phyloP scores from a whole-genome alignment of 1,140 invertebrate species.

The Rhizoglyphus robini region DNA sequence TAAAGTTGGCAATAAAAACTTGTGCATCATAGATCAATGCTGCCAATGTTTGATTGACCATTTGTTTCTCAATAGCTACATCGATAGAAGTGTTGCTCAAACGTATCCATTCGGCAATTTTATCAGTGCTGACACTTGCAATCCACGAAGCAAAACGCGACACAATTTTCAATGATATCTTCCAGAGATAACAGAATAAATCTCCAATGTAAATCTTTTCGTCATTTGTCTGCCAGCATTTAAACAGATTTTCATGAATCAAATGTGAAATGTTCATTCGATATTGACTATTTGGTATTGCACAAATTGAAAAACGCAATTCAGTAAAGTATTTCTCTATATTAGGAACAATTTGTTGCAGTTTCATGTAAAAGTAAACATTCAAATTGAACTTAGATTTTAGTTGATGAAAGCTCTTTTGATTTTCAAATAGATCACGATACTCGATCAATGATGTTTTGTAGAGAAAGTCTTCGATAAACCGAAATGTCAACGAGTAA shows the following conservation, averaged over 20 bases:
- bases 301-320: slow-evolving; percentile 10
- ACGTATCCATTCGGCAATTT: neutral
- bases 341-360: slow-evolving; percentile 69
- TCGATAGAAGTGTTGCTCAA: neutral
- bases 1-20: neutral
- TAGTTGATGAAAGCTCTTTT: slow-evolving; percentile 41
- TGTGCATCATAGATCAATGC: neutral
- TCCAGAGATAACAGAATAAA: slow-evolving; percentile 66
- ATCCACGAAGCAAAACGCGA: slow-evolving; percentile 60
- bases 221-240: slow-evolving; percentile 50
- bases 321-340: slow-evolving; percentile 46
- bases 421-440: neutral
- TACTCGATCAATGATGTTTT: neutral
- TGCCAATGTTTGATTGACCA: neutral
- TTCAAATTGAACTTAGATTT: slow-evolving; percentile 70
- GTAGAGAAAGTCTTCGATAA: slow-evolving; percentile 40
- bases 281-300: slow-evolving; percentile 29
- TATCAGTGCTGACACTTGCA: neutral
- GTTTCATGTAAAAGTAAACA: slow-evolving; percentile 39
- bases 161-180: slow-evolving; percentile 63
- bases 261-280: slow-evolving; percentile 36
- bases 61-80: neutral
- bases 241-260: slow-evolving; percentile 42
- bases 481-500: slow-evolving; percentile 62
- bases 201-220: slow-evolving; percentile 52